Percentiles rank a stretch among this genome's conserved stretches.
phyloP scores from a whole-genome alignment of 2,113 vertebrate genomes.

The Pyrgilauda ruficollis region DNA sequence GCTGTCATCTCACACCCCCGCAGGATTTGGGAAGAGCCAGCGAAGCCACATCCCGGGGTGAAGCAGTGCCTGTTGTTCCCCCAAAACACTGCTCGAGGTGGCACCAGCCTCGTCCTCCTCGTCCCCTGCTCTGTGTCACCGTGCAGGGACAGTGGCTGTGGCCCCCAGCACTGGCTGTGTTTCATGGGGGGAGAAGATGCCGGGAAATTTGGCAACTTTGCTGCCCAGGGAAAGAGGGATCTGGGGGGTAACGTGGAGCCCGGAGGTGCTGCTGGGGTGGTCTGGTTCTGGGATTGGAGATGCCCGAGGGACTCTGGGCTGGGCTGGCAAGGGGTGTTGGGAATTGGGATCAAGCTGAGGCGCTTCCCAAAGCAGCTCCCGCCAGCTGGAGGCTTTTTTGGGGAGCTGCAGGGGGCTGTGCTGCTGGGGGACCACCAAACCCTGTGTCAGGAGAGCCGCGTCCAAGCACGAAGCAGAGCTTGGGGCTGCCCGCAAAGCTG shows the following conservation, averaged over 20 bases:
- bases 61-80: not conserved
- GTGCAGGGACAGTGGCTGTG: not conserved
- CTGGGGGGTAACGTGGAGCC: not conserved
- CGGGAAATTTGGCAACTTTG: not conserved
- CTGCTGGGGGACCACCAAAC: rapidly evolving
- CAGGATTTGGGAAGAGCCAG: not conserved
- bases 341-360: not conserved
- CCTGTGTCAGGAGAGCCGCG: not conserved
- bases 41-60: not conserved
- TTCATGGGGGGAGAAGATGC: not conserved
- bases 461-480: not conserved
- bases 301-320: not conserved
- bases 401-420: not conserved
- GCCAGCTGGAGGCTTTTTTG: not conserved
- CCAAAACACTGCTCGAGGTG: not conserved
- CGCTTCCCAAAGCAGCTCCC: not conserved
- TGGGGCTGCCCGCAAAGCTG: not conserved
- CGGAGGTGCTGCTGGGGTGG: not conserved
- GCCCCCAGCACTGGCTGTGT: rapidly evolving
- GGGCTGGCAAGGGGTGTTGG: not conserved
- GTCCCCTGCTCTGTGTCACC: not conserved
- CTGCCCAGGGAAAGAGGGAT: not conserved
- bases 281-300: not conserved
- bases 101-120: not conserved
- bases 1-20: not conserved